These are phyloP conservation scores for Momotus momota DNA, from an alignment of 2,797 vertebrate genomes.

Conservation along the genomic window DNA sequence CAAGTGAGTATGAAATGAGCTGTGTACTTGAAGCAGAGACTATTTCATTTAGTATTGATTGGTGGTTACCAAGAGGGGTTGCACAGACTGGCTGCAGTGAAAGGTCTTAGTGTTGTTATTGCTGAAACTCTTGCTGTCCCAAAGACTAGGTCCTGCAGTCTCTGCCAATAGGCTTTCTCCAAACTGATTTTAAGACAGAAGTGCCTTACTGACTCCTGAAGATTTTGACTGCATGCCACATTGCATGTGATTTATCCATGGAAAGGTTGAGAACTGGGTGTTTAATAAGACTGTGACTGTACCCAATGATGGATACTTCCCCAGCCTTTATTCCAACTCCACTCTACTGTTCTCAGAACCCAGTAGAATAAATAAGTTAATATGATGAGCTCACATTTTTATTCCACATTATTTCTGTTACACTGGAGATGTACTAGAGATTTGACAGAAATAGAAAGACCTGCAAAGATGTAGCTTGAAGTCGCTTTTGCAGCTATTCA, in stretches of 20 bases:
- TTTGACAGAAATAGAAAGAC: background rate
- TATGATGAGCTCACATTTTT: background rate
- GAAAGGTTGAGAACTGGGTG: background rate
- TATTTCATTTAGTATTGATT: background rate
- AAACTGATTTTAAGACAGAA: background rate
- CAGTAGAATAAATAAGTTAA: background rate
- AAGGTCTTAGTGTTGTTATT: background rate
- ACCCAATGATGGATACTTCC: background rate
- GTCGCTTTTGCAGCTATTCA: background rate
- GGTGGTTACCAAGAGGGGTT: background rate
- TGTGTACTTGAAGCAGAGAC: background rate
- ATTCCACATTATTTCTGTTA: background rate
- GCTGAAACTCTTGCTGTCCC: background rate
- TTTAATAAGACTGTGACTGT: background rate
- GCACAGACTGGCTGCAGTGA: background rate
- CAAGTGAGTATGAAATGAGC: background rate
- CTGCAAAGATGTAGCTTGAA: background rate
- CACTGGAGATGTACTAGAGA: background rate
- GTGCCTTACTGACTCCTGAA: background rate
- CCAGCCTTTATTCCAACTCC: background rate
- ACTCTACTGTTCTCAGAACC: background rate
- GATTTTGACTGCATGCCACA: background rate
- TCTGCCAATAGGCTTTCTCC: background rate
- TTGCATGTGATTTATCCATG: rapidly evolving
- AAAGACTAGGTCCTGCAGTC: background rate